Evolutionary conservation across 2,888 invertebrate genomes (phyloP), one percentile per base, ranked within the genome.

Genomic region (Eledone cirrhosa): DNA sequence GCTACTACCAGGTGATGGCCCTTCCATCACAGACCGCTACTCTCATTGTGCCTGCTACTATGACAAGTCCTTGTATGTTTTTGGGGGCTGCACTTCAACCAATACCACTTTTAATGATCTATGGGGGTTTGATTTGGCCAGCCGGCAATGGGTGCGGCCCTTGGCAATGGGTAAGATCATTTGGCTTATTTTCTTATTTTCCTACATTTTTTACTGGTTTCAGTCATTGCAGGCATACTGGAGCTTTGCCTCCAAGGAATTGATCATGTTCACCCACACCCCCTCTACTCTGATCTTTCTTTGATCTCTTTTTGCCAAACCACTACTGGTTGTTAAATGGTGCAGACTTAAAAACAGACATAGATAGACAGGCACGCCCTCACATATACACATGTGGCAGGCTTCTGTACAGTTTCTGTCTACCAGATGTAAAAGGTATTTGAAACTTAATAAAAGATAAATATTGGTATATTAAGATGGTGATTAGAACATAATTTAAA

Each of bases 71-170:
- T 81, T 98, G 95, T 98, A 96, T 89, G 94, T 98, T 75, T 98
- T 98, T 93, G 98, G 98, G 48, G 98, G 98, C 13, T 98, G 97
- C 86, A 97, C 98, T 19, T 95, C 95, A 59, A 95, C 95, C 78
- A 95, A 95, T 87, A 98, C 98, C 29, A 96, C 98, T 22, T 98
- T 98, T 88, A 98, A 99, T 92, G 98, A 99, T 92, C 92, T 99
- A 48, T 98, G 98, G 98, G 93, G 94, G 82, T 94, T 98, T 90
- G 96, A 98, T 92, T 93, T 98, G 81, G 95, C 95, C 0, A 94
- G 93, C 75, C 93, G 96, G 86, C 93, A 94, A 84, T 98, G 98
- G 98, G 93, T 95, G 27, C 81, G 91, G 59, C 90, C 90, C 13
- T 82, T 91, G 33, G 90, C 91, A 13, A 89, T 87, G 78, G 91